Evolutionary conservation across 1,140 invertebrate species (phyloP), one percentile per base, ranked within the genome.

Genomic region (Macrocentrus cingulum): DNA sequence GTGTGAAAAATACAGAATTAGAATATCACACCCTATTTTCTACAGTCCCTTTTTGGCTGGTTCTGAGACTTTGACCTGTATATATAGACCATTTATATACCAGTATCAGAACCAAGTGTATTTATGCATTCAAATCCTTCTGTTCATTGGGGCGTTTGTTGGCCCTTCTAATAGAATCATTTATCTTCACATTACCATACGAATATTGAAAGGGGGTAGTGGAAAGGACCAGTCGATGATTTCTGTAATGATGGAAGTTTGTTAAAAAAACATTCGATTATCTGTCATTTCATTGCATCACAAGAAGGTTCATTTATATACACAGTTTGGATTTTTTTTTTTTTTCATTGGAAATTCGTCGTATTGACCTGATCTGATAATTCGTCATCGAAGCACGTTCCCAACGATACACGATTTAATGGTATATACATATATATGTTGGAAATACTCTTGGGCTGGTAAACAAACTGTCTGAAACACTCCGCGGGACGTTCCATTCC

Each of bases 381-480:
- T n/a, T n/a, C n/a, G n/a, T n/a, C n/a, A n/a, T n/a, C n/a, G n/a
- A n/a, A n/a, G n/a, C n/a, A n/a, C n/a, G n/a, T n/a, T n/a, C n/a
- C n/a, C n/a, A n/a, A n/a, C n/a, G n/a, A n/a, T 57, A 29, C 4
- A 15, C 7, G 15, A 44, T 41, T 1, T 23, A 48, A 37, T 22
- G 0, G 23, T 51, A 34, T 51, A 42, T 11, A 37, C n/a, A 16
- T 54, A 54, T 52, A 52, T 44, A 44, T 25, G 51, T 54, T 54
- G 44, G 42, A 54, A 42, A 54, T 25, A 25, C 23, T 45, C 45
- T 20, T 61, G 63, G n/a, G 65, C 60, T 66, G 66, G 71, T 71
- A 77, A 80, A 79, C 74, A 77, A 77, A 75, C 74, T 78, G 76
- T 78, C 77, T 70, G 70, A 72, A 76, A 75, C 76, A 77, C 72